Percentiles rank a stretch among this genome's conserved stretches.
Conservation (phyloP, 2,888 invertebrate species). For the Tipula vernalis region DNA sequence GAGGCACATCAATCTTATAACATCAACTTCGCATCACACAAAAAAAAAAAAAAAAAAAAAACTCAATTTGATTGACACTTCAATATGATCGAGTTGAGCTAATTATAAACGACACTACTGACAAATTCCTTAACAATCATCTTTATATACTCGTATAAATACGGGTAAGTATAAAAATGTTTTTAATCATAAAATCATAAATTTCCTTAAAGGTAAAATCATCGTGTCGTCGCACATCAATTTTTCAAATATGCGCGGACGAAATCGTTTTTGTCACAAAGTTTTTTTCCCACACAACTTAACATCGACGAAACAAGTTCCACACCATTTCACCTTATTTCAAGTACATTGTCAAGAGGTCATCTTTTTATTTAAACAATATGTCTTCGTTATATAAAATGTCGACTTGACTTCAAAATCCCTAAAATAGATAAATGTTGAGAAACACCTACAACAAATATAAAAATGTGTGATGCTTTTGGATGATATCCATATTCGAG, state of each 20-base stretch:
- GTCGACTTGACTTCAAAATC: neutral
- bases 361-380: neutral
- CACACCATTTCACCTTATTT: neutral
- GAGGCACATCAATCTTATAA: neutral
- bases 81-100: neutral
- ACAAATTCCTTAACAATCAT: slow-evolving; percentile 4
- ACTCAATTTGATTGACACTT: neutral
- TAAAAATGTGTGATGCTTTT: neutral
- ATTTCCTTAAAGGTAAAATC: neutral
- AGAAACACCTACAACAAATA: neutral
- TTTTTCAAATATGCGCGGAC: neutral
- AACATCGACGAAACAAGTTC: neutral
- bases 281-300: neutral
- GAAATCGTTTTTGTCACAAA: neutral
- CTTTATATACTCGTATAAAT: neutral
- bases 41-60: neutral
- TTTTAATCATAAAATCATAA: neutral
- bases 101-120: slow-evolving; percentile 4
- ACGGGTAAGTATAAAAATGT: neutral
- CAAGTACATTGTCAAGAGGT: neutral
- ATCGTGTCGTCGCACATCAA: neutral
- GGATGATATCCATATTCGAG: neutral
- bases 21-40: neutral
- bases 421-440: neutral
- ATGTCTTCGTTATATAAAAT: neutral